phyloP scores from a whole-genome alignment of 2,113 vertebrate genomes.

The Pteropus alecto region DNA sequence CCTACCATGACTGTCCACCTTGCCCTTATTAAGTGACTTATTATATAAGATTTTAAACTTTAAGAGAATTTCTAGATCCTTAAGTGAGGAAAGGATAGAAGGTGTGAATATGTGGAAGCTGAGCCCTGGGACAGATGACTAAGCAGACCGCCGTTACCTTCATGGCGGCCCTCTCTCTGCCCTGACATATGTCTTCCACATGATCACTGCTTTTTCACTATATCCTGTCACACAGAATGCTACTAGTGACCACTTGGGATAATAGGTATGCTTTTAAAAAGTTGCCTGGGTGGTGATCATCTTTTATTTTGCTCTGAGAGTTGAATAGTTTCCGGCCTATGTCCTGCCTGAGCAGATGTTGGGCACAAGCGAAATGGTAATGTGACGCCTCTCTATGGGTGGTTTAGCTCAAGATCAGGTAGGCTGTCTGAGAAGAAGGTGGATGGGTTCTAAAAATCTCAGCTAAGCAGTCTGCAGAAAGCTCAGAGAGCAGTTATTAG shows the following conservation, averaged over 20 bases:
- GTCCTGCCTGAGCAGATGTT: not conserved
- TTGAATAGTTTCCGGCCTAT: not conserved
- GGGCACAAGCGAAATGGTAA: not conserved
- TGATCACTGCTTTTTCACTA: not conserved
- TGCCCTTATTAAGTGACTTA: not conserved
- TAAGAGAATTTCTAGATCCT: not conserved
- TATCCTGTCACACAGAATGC: not conserved
- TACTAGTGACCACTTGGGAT: not conserved
- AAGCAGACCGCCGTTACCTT: not conserved
- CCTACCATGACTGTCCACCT: not conserved
- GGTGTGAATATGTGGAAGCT: not conserved
- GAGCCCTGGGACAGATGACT: not conserved
- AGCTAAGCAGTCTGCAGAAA: not conserved
- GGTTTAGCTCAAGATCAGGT: not conserved
- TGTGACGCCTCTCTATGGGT: not conserved
- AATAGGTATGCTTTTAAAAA: not conserved
- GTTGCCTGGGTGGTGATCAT: not conserved
- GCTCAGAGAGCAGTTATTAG: not conserved
- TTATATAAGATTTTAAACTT: conserved; percentile 4
- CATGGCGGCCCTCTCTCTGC: not conserved
- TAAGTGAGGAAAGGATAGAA: not conserved
- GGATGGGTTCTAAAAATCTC: not conserved
- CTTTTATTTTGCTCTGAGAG: not conserved
- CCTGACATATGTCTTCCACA: not conserved
- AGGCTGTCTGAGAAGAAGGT: not conserved